Evolutionary conservation across 2,113 vertebrate species (phyloP), one percentile per base, ranked within the genome.

Genomic region (Lontra canadensis): DNA sequence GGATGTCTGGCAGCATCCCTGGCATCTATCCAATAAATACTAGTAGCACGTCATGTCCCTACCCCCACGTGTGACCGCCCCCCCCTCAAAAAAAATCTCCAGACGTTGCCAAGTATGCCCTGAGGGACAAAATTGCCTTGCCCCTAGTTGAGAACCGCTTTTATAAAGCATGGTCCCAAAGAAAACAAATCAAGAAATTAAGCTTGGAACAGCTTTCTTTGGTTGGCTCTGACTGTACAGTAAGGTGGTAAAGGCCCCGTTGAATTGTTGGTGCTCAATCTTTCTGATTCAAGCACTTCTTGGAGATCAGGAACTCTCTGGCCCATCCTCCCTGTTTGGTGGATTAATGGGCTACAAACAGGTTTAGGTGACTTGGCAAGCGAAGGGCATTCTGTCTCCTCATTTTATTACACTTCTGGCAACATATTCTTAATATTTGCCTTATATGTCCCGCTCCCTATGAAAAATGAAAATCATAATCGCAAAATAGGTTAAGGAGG

Each of bases 361-460:
- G 65, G 76, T 92, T 42, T 92, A 95, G 95, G 61, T 94, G 61
- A 85, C 67, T 96, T 97, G 94, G 88, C 80, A 90, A 29, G 15
- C 6, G 23, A 92, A 55, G 69, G 63, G 67, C n/a, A 85, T 76
- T 89, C 47, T 90, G 36, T 93, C 57, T 95, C 34, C 52, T 93
- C 10, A 13, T 95, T 97, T 97, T 96, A 94, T 95, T 97, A 73
- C 8, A 67, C 86, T 80, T n/a, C 74, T 88, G 93, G 95, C 69
- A 97, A 90, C 13, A 65, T 49, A 88, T 69, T 89, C 84, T 85
- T 73, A 86, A 71, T 4, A 0, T 88, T 97, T 83, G 31, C 74
- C 63, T 96, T 49, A 49, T 93, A 90, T 93, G 44, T 85, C 81
- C 81, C 80, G 52, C 55, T 90, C 8, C 39, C 52, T 57, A 42